phyloP scores from a whole-genome alignment of 2,797 vertebrate species.

The Carduelis carduelis region DNA sequence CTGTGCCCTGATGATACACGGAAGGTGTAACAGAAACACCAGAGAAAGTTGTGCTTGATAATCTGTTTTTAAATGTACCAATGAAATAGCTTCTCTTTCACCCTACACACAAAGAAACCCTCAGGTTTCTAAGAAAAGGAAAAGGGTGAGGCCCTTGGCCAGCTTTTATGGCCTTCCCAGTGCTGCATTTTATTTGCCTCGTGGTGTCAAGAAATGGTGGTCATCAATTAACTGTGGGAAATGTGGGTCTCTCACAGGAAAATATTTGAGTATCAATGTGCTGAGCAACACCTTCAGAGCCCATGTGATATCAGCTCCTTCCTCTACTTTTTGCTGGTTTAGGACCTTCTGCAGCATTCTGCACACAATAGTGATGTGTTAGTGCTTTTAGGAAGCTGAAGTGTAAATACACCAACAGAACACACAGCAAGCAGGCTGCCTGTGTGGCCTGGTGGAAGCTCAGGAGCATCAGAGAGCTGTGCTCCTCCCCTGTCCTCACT shows the following conservation, averaged over 20 bases:
- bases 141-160: not conserved
- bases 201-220: not conserved
- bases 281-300: not conserved
- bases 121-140: not conserved
- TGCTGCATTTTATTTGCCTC: not conserved
- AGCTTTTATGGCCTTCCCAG: not conserved
- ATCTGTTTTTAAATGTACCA: not conserved
- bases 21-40: not conserved
- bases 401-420: not conserved
- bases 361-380: no score
- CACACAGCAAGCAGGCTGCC: rapidly evolving
- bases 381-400: not conserved
- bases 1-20: not conserved
- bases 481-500: not conserved
- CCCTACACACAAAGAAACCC: not conserved
- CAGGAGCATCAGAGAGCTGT: not conserved
- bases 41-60: not conserved
- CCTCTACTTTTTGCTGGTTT: not conserved
- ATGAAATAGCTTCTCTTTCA: not conserved
- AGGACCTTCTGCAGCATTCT: not conserved
- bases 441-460: not conserved
- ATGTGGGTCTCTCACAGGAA: not conserved
- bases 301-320: not conserved
- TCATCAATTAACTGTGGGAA: not conserved
- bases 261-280: not conserved